phyloP scores from a whole-genome alignment of 2,113 vertebrate species.

The Pavo muticus region DNA sequence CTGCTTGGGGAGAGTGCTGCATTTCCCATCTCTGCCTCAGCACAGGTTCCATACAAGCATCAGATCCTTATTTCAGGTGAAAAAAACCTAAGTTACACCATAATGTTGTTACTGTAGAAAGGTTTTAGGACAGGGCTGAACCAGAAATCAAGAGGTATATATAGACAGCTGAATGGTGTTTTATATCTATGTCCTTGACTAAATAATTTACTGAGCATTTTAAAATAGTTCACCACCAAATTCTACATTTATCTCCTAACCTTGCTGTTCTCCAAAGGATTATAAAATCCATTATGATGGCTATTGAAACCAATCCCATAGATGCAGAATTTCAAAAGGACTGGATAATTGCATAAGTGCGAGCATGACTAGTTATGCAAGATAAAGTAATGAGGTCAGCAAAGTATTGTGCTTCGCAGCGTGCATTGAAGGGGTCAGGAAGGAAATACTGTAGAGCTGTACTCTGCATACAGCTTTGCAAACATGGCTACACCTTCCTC shows the following conservation, averaged over 20 bases:
- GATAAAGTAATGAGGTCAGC: slow-evolving; percentile 17
- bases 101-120: not conserved
- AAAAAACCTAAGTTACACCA: not conserved
- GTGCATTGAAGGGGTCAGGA: not conserved
- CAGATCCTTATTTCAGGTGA: not conserved
- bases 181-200: not conserved
- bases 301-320: slow-evolving; percentile 1
- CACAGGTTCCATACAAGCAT: not conserved
- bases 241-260: slow-evolving; percentile 31
- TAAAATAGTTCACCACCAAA: not conserved
- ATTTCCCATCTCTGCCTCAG: not conserved
- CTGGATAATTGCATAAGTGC: not conserved
- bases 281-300: not conserved
- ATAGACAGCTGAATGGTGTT: not conserved
- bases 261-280: slow-evolving; percentile 13
- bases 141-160: not conserved
- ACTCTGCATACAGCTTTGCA: not conserved
- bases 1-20: rapidly evolving
- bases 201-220: not conserved
- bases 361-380: slow-evolving; percentile 6
- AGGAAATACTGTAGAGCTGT: not conserved
- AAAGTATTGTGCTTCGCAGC: not conserved
- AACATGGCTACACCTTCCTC: not conserved
- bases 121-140: not conserved
- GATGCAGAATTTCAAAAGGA: slow-evolving; percentile 4